Percentiles rank a stretch among this genome's conserved stretches.
Conservation (phyloP, 2,888 invertebrate genomes). For the Ametastegia equiseti region DNA sequence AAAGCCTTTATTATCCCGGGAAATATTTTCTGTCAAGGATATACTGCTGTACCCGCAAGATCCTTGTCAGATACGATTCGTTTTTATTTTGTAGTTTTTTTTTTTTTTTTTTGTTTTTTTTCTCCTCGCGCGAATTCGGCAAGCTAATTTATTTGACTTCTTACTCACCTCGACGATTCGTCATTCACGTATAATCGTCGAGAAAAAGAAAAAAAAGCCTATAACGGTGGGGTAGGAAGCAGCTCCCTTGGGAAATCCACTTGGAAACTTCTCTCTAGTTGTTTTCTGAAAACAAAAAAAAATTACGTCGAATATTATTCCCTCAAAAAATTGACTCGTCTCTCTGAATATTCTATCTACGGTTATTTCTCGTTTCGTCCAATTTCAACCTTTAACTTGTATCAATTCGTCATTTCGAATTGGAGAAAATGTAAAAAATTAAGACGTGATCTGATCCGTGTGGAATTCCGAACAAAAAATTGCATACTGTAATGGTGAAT, state of each 20-base stretch:
- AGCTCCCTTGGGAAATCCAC: neutral
- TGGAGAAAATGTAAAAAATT: too few species aligned
- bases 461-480: too few species aligned
- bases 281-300: neutral
- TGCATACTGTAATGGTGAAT: too few species aligned
- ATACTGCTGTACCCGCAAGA: neutral
- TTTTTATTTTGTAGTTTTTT: neutral
- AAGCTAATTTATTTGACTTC: neutral
- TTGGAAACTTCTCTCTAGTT: neutral
- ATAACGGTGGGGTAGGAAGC: neutral
- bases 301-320: neutral
- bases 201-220: neutral
- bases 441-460: too few species aligned
- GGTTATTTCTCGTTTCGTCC: too few species aligned
- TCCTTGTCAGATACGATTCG: neutral
- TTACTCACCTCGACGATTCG: neutral
- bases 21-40: neutral
- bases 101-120: neutral
- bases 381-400: too few species aligned
- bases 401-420: too few species aligned
- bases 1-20: neutral
- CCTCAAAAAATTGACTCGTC: too few species aligned
- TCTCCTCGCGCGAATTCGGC: neutral
- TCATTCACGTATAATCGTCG: neutral
- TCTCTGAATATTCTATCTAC: too few species aligned